Percentiles rank a stretch among this genome's conserved stretches.
Conservation (phyloP, 2,888 invertebrate genomes). For the Chironomus riparius region DNA sequence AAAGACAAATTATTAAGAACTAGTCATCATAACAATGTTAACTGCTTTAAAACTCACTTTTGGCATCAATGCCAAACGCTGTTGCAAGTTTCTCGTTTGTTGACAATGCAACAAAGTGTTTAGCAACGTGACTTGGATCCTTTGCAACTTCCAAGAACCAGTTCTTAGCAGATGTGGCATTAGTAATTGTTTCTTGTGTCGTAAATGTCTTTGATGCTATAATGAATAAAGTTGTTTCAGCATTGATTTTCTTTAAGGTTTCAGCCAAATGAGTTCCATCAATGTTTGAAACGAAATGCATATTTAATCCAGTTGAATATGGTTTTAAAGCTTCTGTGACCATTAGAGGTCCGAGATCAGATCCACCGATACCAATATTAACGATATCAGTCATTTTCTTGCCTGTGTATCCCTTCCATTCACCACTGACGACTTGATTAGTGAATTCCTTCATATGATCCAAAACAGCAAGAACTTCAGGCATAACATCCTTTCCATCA, state of each 20-base stretch:
- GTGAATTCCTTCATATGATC: constrained; percentile 93
- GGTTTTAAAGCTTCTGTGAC: constrained; percentile 96
- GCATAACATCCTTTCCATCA: constrained; percentile 83
- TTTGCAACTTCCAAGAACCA: constrained; percentile 87
- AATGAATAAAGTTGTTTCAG: constrained; percentile 94
- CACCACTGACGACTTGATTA: constrained; percentile 59
- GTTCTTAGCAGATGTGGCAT: constrained; percentile 92
- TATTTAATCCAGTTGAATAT: constrained; percentile 73
- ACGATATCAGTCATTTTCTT: constrained; percentile 93
- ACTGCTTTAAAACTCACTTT: constrained; percentile 52
- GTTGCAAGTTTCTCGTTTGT: constrained; percentile 92
- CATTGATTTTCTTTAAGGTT: constrained; percentile 76
- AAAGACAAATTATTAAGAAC: not conserved
- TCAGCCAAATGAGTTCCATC: constrained; percentile 98
- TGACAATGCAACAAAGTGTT: constrained; percentile 96
- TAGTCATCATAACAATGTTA: not conserved
- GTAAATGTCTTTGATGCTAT: constrained; percentile 99
- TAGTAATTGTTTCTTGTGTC: constrained; percentile 96
- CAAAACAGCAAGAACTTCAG: constrained; percentile 83
- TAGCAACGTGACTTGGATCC: constrained; percentile 75
- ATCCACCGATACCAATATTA: constrained; percentile 99
- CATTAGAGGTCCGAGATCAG: constrained; percentile 97
- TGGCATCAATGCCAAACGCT: constrained; percentile 92
- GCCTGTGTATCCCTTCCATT: constrained; percentile 77
- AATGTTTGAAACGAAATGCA: constrained; percentile 97